Conservation (phyloP, 2,888 invertebrate species). For the Chrysodeixis includens region DNA sequence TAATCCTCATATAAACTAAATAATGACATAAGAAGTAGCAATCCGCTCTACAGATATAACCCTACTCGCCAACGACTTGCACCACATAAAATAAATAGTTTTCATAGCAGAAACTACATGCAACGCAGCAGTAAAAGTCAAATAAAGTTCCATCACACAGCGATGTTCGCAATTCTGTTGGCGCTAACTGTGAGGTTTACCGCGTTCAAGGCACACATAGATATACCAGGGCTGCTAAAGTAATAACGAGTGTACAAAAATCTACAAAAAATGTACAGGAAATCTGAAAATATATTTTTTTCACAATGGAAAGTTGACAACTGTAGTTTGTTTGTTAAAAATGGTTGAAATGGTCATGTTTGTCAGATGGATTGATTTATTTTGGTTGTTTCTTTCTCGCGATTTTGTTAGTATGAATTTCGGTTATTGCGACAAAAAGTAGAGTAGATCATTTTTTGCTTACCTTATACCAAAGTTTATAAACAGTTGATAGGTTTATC, state of each 20-base stretch:
- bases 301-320: background rate
- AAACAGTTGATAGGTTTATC: too few species aligned
- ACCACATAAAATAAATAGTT: slow-evolving; percentile 37
- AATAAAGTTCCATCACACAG: slow-evolving; percentile 41
- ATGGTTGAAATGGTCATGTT: background rate
- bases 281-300: background rate
- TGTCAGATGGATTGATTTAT: background rate
- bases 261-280: background rate
- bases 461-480: too few species aligned
- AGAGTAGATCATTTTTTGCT: too few species aligned
- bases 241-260: slow-evolving; percentile 6
- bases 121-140: slow-evolving; percentile 39
- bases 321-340: background rate
- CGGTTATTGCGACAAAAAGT: too few species aligned
- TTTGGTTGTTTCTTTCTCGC: background rate
- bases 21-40: background rate
- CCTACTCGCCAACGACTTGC: background rate
- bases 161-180: slow-evolving; percentile 20
- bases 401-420: too few species aligned
- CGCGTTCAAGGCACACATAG: slow-evolving; percentile 26
- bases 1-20: background rate
- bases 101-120: slow-evolving; percentile 18
- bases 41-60: slow-evolving; percentile 2
- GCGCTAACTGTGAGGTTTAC: slow-evolving; percentile 45
- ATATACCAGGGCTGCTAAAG: slow-evolving; percentile 18